phyloP scores from a whole-genome alignment of 1,140 invertebrate genomes.

The roundworm (Caenorhabditis elegans) region WBcel235 BX284606.5:4668001-4668500 shows the following conservation, averaged over 20 bases:
- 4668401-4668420: conserved; percentile 76
- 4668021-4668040: conserved; percentile 15
- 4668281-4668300: background rate
- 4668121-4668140: background rate
- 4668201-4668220: background rate
- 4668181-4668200: background rate
- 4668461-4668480: too few species aligned
- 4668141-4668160: background rate
- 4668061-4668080: too few species aligned
- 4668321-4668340: conserved; percentile 92
- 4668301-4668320: conserved; percentile 68
- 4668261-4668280: background rate
- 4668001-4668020: background rate
- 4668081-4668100: conserved; percentile 4
- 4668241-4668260: background rate
- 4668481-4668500: too few species aligned
- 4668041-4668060: too few species aligned
- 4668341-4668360: conserved; percentile 95
- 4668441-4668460: too few species aligned
- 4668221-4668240: conserved; percentile 15
- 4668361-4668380: conserved; percentile 88
- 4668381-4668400: conserved; percentile 78
- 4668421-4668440: conserved; percentile 79
- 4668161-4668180: too few species aligned
- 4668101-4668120: background rate